Evolutionary conservation across 2,888 invertebrate genomes (phyloP).

Genomic region (Torymus texanus): DNA sequence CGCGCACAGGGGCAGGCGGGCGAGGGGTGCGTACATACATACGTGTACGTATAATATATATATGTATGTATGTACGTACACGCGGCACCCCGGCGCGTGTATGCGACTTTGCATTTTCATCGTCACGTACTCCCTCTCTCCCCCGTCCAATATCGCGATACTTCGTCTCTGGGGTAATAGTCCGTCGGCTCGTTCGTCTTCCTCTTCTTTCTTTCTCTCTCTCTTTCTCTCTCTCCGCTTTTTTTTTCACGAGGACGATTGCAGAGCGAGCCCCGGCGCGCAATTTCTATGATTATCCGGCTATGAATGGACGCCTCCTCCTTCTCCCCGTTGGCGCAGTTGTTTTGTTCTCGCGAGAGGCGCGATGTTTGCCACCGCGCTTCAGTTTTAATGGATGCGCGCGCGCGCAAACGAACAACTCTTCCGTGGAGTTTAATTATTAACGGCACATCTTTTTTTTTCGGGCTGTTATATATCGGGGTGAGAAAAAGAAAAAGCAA

Average conservation of each 20-base stretch:
- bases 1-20: neutral
- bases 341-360: too few species aligned
- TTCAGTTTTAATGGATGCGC: too few species aligned
- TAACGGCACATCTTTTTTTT: too few species aligned
- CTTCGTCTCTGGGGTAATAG: conserved; percentile 27
- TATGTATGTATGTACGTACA: conserved; percentile 5
- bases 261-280: conserved; percentile 9
- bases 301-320: neutral
- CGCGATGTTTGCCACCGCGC: too few species aligned
- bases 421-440: too few species aligned
- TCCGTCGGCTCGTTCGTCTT: neutral
- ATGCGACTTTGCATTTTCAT: conserved; percentile 53
- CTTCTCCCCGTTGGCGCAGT: too few species aligned
- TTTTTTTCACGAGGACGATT: conserved; percentile 36
- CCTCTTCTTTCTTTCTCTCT: neutral
- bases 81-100: too few species aligned
- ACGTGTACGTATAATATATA: neutral
- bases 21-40: neutral
- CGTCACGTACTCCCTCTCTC: conserved; percentile 41
- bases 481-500: too few species aligned
- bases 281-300: conserved; percentile 34
- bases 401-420: too few species aligned
- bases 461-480: too few species aligned
- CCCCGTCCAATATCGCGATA: conserved; percentile 30
- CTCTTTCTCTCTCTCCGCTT: neutral